Evolutionary conservation across 2,797 vertebrate genomes (phyloP).

Genomic region (Chloroceryle amazona): DNA sequence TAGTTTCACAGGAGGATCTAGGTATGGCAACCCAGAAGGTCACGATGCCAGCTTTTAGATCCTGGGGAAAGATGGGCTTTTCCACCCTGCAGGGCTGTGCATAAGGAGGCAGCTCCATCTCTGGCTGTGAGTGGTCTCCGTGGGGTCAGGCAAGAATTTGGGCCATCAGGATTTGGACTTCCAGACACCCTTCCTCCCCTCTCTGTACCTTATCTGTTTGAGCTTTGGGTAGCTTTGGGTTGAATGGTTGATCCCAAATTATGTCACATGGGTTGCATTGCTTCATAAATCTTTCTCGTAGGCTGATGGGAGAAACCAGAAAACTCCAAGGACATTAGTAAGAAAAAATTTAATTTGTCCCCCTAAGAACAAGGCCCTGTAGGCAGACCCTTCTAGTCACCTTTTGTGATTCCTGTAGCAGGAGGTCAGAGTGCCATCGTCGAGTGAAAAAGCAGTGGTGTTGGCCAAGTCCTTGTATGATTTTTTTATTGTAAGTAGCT

Average conservation of each 20-base stretch:
- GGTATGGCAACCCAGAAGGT: background rate
- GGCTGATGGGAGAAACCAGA: background rate
- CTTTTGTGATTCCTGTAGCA: background rate
- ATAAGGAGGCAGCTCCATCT: background rate
- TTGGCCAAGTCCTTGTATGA: background rate
- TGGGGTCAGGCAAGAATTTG: background rate
- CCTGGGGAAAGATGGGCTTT: background rate
- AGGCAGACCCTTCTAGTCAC: background rate
- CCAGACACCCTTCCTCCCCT: background rate
- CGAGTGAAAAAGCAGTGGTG: background rate
- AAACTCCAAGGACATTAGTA: background rate
- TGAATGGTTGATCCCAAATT: background rate
- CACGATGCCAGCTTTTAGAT: background rate
- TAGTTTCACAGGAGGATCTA: background rate
- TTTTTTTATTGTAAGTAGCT: background rate
- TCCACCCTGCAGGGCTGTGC: accelerated
- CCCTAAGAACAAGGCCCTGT: background rate
- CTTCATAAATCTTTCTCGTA: background rate
- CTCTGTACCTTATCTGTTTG: background rate
- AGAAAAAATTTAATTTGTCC: background rate
- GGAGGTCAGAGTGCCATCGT: background rate
- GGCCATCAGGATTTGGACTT: background rate
- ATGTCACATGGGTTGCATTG: background rate
- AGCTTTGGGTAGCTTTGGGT: background rate
- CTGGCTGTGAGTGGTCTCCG: background rate